Percentiles rank a stretch among this genome's conserved stretches.
phyloP scores from a whole-genome alignment of 1,140 invertebrate genomes.

The Carposina sasakii region DNA sequence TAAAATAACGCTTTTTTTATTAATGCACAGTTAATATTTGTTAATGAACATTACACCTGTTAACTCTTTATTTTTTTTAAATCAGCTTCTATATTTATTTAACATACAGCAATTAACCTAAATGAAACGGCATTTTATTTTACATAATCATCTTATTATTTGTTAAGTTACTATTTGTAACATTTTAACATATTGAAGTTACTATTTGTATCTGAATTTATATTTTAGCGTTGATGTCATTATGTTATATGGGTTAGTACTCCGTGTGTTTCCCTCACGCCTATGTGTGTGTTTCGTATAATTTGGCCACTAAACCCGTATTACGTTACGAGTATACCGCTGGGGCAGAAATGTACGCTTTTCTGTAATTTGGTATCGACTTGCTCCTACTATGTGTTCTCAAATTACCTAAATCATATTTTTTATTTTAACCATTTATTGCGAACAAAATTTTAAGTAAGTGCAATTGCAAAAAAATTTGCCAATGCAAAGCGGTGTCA shows the following conservation, averaged over 20 bases:
- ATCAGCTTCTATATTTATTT: too few species aligned
- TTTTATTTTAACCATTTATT: neutral
- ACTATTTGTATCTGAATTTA: neutral
- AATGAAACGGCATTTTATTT: neutral
- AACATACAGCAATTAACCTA: too few species aligned
- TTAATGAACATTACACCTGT: too few species aligned
- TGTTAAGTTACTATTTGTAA: neutral
- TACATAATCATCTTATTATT: neutral
- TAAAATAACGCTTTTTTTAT: too few species aligned
- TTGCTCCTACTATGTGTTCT: conserved; percentile 10
- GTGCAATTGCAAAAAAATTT: neutral
- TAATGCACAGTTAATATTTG: too few species aligned
- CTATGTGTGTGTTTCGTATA: neutral
- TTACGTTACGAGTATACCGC: conserved; percentile 5
- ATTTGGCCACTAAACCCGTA: neutral
- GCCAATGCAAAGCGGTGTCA: neutral
- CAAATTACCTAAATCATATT: too few species aligned
- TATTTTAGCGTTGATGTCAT: neutral
- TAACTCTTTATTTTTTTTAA: too few species aligned
- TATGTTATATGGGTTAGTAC: neutral
- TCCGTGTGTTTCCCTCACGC: neutral
- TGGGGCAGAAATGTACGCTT: conserved; percentile 20
- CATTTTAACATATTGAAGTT: neutral
- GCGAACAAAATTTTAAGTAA: neutral
- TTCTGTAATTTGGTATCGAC: conserved; percentile 17